Percentiles rank a stretch among this genome's conserved stretches.
Conservation (phyloP, 1,140 invertebrate species). For the Cyclargus thomasi region DNA sequence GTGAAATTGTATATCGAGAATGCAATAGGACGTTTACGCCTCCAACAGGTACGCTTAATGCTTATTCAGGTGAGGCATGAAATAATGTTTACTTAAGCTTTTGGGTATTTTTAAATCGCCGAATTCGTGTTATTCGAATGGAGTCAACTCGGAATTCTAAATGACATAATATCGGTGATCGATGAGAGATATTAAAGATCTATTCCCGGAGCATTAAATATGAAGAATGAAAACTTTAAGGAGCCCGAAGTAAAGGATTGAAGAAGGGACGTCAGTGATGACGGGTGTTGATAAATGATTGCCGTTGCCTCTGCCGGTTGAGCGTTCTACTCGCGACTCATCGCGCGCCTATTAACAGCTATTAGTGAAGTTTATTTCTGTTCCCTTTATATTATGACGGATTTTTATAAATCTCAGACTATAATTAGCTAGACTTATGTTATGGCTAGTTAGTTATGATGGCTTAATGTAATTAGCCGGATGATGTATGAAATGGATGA, state of each 20-base stretch:
- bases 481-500: background rate
- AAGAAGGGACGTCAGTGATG: background rate
- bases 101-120: background rate
- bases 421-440: slow-evolving; percentile 1
- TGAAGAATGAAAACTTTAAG: background rate
- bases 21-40: background rate
- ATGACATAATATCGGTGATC: background rate
- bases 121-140: too few relatives aligned
- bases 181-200: background rate
- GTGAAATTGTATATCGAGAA: background rate
- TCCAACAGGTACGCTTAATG: background rate
- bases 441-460: background rate
- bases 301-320: background rate
- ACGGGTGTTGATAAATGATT: background rate
- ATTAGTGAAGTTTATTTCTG: slow-evolving; percentile 1
- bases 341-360: background rate
- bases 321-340: background rate
- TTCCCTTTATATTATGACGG: background rate
- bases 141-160: too few relatives aligned
- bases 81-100: background rate
- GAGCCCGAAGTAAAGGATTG: background rate
- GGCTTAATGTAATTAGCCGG: background rate
- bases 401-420: background rate
- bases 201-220: background rate
- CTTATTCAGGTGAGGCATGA: background rate